Evolutionary conservation across 2,888 invertebrate species (phyloP), one percentile per base, ranked within the genome.

Genomic region (Pterobdella sp.): DNA sequence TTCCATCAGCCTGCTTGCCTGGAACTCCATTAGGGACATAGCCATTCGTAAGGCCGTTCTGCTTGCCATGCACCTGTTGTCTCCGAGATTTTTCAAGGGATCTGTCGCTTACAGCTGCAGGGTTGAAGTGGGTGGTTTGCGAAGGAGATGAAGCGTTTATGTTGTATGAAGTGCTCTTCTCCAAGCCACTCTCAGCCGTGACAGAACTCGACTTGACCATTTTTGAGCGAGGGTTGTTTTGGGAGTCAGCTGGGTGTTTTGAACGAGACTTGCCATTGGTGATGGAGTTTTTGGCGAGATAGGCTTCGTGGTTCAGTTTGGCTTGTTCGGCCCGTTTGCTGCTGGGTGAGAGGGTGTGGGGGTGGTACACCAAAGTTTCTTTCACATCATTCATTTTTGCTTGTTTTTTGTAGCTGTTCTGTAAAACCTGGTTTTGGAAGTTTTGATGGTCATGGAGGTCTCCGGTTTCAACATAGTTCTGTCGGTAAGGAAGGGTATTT

Each of bases 91-190:
- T 71, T 34, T 71, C 71, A 22, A 71, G 60, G 1, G 71, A 71
- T 31, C 71, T n/a, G 36, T 71, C 71, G 36, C 71, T 71, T 2
- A 71, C 71, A 4, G 71, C 71, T 1, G 63, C 32, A 26, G 71
- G 71, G 36, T 71, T 71, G 63, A 63, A 71, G 26, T 52, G 56
- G n/a, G 71, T 71, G 60, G 60, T 56, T 22, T 56, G 7, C n/a
- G 10, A 56, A 22, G 60, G 60, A 14, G 60, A 56, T 4, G 60
- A 56, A 3, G 60, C 4, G 60, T 56, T 56, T 7, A 56, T 56
- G 60, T 56, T 56, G 60, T 56, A 56, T 22, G 60, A 26, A 22
- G 18, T 4, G 18, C 60, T 26, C 26, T 56, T 56, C 60, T 56
- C 60, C n/a, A 56, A 22, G 18, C 60, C 60, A 56, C 60, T 14